Evolutionary conservation across 1,140 invertebrate genomes (phyloP), one percentile per base, ranked within the genome.

Genomic region (Oedothorax gibbosus): DNA sequence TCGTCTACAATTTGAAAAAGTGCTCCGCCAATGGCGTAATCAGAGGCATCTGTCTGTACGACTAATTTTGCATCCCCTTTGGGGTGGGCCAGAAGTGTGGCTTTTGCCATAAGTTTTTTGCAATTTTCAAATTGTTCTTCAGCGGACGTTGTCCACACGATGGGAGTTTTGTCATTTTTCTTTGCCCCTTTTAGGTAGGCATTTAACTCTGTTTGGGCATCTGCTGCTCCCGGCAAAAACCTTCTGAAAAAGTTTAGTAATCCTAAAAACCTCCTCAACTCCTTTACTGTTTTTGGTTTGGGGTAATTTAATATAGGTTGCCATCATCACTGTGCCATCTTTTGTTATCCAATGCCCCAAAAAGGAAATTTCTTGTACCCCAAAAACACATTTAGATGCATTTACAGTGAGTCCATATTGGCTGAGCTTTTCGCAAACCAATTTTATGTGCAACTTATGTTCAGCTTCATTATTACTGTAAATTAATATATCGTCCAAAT

Each of bases 111-210:
- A 11, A 18, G 15, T 14, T 18, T 50, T 57, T 91, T 91, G 2
- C 91, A 57, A 50, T 87, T 86, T 57, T 90, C 87, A 49, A 89
- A 89, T 6, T 87, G 89, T 57, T 91, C 68, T 85, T 87, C 50
- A n/a, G 89, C 88, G n/a, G 88, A 64, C 0, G 87, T 0, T 9
- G 64, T 86, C 91, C 91, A 91, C 10, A 69, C 9, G 78, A 89
- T 69, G 3, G 21, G 14, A 54, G 7, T 91, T 12, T 72, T 50
- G n/a, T 53, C 77, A 54, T 91, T 88, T n/a, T 91, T 91, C 84
- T 90, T 90, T 12, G 89, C 65, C 10, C 92, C 82, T 7, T 88
- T 79, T 15, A 89, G 86, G n/a, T 92, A 85, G 50, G 88, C 87
- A 66, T 86, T 86, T 14, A 89, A 89, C 8, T 89, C 72, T 20